Evolutionary conservation across 2,888 invertebrate genomes (phyloP).

Genomic region (Polyploca ridens): DNA sequence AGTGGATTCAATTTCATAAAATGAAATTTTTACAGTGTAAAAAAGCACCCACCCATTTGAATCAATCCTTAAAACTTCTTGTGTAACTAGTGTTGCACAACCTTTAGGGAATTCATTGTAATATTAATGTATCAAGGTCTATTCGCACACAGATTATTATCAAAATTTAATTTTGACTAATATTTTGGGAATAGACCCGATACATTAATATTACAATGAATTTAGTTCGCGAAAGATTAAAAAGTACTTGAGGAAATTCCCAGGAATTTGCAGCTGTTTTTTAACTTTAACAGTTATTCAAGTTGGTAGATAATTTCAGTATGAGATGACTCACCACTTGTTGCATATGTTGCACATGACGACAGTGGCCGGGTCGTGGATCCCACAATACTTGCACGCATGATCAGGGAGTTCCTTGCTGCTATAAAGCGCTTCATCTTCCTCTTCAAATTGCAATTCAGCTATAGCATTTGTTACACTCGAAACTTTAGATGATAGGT

Average conservation of each 20-base stretch:
- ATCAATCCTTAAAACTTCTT: too few relatives aligned
- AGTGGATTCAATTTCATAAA: too few relatives aligned
- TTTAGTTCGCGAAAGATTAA: too few relatives aligned
- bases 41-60: too few relatives aligned
- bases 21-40: too few relatives aligned
- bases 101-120: neutral
- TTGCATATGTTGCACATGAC: slow-evolving; percentile 99
- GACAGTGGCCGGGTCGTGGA: slow-evolving; percentile 98
- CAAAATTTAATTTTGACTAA: too few relatives aligned
- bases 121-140: too few relatives aligned
- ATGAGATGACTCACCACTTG: slow-evolving; percentile 91
- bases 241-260: too few relatives aligned
- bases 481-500: slow-evolving; percentile 87
- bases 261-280: neutral
- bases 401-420: slow-evolving; percentile 96
- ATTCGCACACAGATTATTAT: too few relatives aligned
- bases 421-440: slow-evolving; percentile 95
- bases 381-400: slow-evolving; percentile 99
- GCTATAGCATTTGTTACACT: slow-evolving; percentile 90
- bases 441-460: slow-evolving; percentile 97
- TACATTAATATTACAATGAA: too few relatives aligned
- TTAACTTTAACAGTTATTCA: neutral
- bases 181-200: too few relatives aligned
- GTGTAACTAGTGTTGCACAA: neutral
- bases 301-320: neutral